Evolutionary conservation across 2,113 vertebrate genomes (phyloP).

Genomic region (Grallaria varia): DNA sequence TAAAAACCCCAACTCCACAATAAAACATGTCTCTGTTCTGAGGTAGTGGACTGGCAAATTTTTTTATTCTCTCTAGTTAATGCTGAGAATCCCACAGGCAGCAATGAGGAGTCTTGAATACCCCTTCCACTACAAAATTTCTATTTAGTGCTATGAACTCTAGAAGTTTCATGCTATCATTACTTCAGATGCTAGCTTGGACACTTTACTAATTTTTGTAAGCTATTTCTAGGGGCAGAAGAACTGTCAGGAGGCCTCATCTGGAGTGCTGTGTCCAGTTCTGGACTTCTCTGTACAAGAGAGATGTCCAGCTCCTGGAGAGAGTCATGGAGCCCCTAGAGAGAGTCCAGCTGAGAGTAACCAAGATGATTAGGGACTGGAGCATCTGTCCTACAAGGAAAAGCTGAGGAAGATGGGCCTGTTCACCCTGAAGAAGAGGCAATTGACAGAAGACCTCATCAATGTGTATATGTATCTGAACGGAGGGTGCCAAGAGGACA

Average conservation of each 20-base stretch:
- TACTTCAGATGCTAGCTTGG: neutral
- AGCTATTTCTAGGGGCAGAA: neutral
- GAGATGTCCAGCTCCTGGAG: no score
- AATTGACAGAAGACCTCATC: neutral
- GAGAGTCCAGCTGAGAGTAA: neutral
- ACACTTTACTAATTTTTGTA: neutral
- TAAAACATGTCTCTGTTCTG: accelerated
- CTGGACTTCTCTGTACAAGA: neutral
- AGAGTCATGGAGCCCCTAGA: neutral
- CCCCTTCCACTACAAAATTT: neutral
- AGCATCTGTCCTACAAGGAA: neutral
- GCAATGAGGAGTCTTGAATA: neutral
- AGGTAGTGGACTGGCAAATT: neutral
- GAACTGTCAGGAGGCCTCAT: neutral
- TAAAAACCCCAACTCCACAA: neutral
- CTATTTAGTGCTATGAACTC: neutral
- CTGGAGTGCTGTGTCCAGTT: neutral
- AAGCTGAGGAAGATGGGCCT: neutral
- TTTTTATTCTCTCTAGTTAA: neutral
- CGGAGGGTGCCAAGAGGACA: neutral
- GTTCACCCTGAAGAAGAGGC: neutral
- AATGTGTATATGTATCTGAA: neutral
- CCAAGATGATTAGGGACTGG: neutral
- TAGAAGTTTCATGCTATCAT: neutral
- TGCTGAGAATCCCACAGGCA: neutral